These are phyloP conservation scores for Diacarnus erythraeanus DNA, from an alignment of 37 sponge, comb jelly and placozoan genomes.

Conservation along the genomic window DNA sequence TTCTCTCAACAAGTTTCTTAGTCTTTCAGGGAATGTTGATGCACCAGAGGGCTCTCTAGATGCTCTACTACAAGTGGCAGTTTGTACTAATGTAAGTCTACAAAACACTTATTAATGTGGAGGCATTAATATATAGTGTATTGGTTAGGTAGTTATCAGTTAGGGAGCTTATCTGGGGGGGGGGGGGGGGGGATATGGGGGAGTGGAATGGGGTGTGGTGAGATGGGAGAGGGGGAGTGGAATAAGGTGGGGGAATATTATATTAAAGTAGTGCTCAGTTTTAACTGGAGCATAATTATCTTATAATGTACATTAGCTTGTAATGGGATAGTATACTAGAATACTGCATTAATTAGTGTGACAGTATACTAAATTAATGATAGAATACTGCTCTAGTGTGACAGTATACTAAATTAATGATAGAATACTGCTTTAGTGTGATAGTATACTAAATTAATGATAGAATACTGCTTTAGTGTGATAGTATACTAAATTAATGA, in stretches of 20 bases:
- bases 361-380: no score
- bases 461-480: no score
- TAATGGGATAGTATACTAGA: no score
- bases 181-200: neutral
- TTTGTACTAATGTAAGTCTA: conserved; percentile 35
- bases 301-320: no score
- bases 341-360: no score
- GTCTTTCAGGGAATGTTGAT: conserved; percentile 49
- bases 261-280: no score
- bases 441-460: no score
- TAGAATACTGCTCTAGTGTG: no score
- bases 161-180: neutral
- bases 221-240: neutral
- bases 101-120: neutral
- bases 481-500: no score
- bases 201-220: neutral
- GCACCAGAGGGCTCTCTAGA: conserved; percentile 76
- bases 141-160: neutral
- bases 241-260: neutral
- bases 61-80: conserved; percentile 70
- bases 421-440: no score
- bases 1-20: neutral
- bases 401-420: no score
- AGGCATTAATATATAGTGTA: neutral
- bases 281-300: no score